phyloP scores from a whole-genome alignment of 2,113 vertebrate genomes.

The Motacilla tschutschensis region DNA sequence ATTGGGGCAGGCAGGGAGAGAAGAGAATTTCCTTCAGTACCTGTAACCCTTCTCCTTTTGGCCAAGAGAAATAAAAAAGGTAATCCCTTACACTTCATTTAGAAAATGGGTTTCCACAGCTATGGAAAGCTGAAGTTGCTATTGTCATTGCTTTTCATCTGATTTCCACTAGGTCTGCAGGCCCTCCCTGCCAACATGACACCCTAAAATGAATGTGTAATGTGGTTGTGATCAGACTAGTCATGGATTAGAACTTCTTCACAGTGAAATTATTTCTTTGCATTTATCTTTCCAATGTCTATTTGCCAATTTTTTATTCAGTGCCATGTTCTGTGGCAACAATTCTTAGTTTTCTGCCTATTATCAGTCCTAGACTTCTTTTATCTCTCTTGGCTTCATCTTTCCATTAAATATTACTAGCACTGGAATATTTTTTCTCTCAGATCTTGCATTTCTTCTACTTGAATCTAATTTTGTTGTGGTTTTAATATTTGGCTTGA shows the following conservation, averaged over 20 bases:
- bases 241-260: slow-evolving; percentile 2
- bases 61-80: slow-evolving; percentile 33
- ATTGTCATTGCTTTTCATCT: background rate
- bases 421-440: slow-evolving; percentile 34
- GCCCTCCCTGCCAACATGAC: background rate
- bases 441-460: slow-evolving; percentile 47
- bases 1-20: background rate
- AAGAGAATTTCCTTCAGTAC: slow-evolving; percentile 9
- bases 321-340: slow-evolving; percentile 18
- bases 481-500: slow-evolving; percentile 41
- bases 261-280: background rate
- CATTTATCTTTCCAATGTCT: slow-evolving; percentile 13
- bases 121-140: slow-evolving; percentile 20
- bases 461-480: slow-evolving; percentile 42
- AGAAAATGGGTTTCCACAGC: background rate
- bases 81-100: slow-evolving; percentile 31
- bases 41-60: background rate
- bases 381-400: slow-evolving; percentile 35
- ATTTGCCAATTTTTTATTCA: slow-evolving; percentile 26
- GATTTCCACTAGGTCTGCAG: background rate
- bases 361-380: slow-evolving; percentile 39
- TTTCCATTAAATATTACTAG: slow-evolving; percentile 49
- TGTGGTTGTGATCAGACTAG: slow-evolving; percentile 12
- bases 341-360: slow-evolving; percentile 33
- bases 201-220: slow-evolving; percentile 6